phyloP scores from a whole-genome alignment of 2,888 invertebrate species.

The Epistrophe eligans region DNA sequence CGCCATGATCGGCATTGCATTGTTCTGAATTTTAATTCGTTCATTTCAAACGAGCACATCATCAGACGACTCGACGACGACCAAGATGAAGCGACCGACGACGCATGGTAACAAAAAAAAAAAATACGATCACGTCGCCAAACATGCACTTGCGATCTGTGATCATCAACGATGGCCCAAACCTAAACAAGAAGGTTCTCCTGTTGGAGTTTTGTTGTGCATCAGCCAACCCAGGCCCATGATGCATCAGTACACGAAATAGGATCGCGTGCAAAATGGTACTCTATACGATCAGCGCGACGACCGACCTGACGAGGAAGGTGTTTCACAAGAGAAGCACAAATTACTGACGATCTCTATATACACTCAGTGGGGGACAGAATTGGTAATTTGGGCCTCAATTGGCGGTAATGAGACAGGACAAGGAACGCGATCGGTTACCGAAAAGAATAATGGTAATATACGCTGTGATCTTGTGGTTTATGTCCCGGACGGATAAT shows the following conservation, averaged over 20 bases:
- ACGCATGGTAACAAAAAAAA: constrained; percentile 32
- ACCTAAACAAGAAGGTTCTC: constrained; percentile 36
- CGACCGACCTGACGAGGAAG: constrained; percentile 52
- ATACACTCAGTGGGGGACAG: constrained; percentile 70
- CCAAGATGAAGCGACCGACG: neutral
- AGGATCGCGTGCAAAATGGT: constrained; percentile 72
- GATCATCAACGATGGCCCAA: constrained; percentile 68
- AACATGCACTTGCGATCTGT: constrained; percentile 70
- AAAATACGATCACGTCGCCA: constrained; percentile 71
- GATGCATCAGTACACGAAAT: constrained; percentile 48
- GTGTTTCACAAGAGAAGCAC: constrained; percentile 73
- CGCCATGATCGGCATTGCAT: constrained; percentile 51
- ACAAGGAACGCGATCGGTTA: constrained; percentile 73
- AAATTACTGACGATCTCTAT: constrained; percentile 56
- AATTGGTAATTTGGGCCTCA: constrained; percentile 75
- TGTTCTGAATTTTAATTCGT: constrained; percentile 75
- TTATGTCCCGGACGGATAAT: constrained; percentile 24
- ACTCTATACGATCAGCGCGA: constrained; percentile 24
- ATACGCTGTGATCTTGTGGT: constrained; percentile 54
- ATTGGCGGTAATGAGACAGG: constrained; percentile 75
- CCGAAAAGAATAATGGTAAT: constrained; percentile 66
- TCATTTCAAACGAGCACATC: constrained; percentile 26
- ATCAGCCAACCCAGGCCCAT: neutral
- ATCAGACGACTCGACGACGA: constrained; percentile 5
- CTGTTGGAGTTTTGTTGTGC: neutral